Percentiles rank a stretch among this genome's conserved stretches.
phyloP scores from a whole-genome alignment of 2,888 invertebrate species.

The Xylota segnis region DNA sequence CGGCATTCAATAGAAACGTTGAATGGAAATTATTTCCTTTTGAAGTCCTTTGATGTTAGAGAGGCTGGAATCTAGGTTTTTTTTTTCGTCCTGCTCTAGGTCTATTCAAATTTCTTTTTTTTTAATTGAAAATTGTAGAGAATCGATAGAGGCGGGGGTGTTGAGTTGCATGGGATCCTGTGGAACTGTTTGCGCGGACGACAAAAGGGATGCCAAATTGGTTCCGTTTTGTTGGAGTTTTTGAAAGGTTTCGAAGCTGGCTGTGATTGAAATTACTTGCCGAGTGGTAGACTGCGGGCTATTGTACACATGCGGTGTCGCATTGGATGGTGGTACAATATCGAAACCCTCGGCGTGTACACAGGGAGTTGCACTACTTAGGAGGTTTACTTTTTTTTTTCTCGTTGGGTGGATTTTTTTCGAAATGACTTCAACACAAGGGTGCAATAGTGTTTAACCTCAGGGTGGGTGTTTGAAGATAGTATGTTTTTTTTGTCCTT shows the following conservation, averaged over 20 bases:
- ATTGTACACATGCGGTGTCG: not conserved
- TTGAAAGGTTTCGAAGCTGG: not conserved
- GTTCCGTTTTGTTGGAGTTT: not conserved
- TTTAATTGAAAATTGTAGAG: conserved; percentile 29
- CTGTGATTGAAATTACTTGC: conserved; percentile 7
- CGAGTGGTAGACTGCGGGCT: not conserved
- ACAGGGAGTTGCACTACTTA: no score
- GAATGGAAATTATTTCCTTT: conserved; percentile 27
- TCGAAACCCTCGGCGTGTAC: no score
- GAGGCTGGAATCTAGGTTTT: not conserved
- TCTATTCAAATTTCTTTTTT: conserved; percentile 32
- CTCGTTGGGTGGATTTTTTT: no score
- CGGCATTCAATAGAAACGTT: conserved; percentile 26
- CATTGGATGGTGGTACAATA: not conserved
- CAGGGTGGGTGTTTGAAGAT: no score
- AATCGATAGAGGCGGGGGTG: not conserved
- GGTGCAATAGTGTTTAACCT: no score
- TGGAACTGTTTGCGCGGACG: not conserved
- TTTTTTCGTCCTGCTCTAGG: not conserved
- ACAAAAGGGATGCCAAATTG: not conserved
- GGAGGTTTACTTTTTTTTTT: no score
- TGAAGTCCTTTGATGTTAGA: conserved; percentile 36
- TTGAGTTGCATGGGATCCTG: conserved; percentile 8
- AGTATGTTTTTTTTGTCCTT: no score
- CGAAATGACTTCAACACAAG: no score